Evolutionary conservation across 2,113 vertebrate genomes (phyloP).

Genomic region (Gavialis gangeticus): DNA sequence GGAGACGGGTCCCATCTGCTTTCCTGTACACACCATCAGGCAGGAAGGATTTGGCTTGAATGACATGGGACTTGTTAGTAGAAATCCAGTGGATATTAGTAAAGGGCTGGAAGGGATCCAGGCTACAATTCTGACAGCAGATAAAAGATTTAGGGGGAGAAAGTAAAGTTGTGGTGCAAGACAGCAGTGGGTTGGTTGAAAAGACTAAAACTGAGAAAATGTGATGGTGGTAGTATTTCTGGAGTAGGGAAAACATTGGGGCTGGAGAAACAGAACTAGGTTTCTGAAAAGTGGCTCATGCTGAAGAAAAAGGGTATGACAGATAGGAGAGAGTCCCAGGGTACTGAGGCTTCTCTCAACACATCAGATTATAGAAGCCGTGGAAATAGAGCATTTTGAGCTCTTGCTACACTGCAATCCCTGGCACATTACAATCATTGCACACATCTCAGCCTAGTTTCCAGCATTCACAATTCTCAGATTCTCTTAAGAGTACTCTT

Average conservation of each 20-base stretch:
- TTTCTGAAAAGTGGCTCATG: not conserved
- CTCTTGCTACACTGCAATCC: not conserved
- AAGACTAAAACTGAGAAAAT: conserved; percentile 1
- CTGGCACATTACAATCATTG: not conserved
- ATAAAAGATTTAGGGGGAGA: not conserved
- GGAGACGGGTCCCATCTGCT: not conserved
- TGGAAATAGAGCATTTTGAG: not conserved
- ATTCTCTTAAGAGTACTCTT: conserved; percentile 39
- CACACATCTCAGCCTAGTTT: conserved; percentile 36
- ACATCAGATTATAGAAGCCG: not conserved
- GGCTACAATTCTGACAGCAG: conserved; percentile 10
- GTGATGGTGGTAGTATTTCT: not conserved
- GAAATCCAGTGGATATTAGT: not conserved
- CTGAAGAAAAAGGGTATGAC: not conserved
- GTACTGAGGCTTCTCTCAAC: accelerated
- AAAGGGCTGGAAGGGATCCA: not conserved
- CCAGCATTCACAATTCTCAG: conserved; percentile 35
- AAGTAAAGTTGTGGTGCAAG: conserved; percentile 14
- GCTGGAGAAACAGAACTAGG: not conserved
- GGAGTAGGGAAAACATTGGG: not conserved
- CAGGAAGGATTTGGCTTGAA: not conserved
- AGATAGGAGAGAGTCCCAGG: not conserved
- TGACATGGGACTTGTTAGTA: not conserved
- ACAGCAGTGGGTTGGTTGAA: not conserved
- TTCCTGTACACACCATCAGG: not conserved